Base-by-base conservation (phyloP, 1,140 invertebrate species). In the Choristoneura fumiferana region DNA sequence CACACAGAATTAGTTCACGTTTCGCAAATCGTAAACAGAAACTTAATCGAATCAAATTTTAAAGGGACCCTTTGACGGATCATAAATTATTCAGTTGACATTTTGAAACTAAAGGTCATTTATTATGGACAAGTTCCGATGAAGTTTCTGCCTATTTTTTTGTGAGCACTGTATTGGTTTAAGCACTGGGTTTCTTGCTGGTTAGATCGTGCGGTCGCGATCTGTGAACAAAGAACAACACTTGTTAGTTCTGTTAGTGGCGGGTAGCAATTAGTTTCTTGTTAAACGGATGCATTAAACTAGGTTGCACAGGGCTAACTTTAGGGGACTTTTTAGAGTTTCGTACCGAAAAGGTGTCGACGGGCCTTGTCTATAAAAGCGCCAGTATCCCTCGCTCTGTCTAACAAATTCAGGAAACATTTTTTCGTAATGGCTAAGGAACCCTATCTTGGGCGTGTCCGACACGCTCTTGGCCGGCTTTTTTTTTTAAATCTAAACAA, bases 171-270 rank as follows among this genome's bases (percentile, higher is more conserved):
- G 40, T 18, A 15, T 22, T 49, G 43, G 43, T 49, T 29, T 29
- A 22, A 49, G 43, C 22, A 29, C 22, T 29, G 22, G 22, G 2
- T 29, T n/a, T n/a, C n/a, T 49, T 10, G 18, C 43, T 1, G 43
- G 18, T 29, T 29, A 29, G 22, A 29, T 3, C 40, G 40, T 45
- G 40, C 9, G 18, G 43, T 22, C n/a, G 43, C 22, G 43, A 83
- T 81, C 84, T 87, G 84, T 66, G 76, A 70, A 87, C 81, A 87
- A 87, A 86, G 76, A 84, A 78, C 58, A 54, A 68, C 49, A 55
- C 37, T 62, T 76, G 81, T 87, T 87, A 87, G 81, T 79, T 54
- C 54, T 73, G 69, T 84, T 78, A 81, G 71, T 76, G 38, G 62
- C 40, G 54, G 60, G 8, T 35, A 39, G 34, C 22, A 68, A 69